These are phyloP conservation scores for Bucco capensis DNA, from an alignment of 2,113 vertebrate species.

Conservation along the genomic window DNA sequence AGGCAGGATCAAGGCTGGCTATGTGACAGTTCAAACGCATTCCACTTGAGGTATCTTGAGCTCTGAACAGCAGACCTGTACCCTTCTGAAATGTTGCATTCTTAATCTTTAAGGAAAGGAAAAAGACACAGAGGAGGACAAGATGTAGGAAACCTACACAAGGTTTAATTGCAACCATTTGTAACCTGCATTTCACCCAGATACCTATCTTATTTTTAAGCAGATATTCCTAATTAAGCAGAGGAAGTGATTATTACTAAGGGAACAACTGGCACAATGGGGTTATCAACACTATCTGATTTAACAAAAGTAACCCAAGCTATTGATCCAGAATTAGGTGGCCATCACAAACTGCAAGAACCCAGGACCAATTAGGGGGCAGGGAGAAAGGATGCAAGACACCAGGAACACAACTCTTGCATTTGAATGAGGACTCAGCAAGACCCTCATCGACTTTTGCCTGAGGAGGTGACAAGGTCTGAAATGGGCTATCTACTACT, in stretches of 20 bases:
- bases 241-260: neutral
- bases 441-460: neutral
- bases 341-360: neutral
- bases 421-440: neutral
- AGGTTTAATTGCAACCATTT: slow-evolving; percentile 44
- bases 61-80: neutral
- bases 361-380: neutral
- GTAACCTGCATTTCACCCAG: slow-evolving; percentile 19
- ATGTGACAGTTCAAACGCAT: neutral
- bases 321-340: neutral
- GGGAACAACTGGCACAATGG: neutral
- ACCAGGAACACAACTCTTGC: neutral
- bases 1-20: neutral
- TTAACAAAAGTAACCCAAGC: neutral
- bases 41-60: neutral
- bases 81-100: neutral
- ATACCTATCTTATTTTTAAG: slow-evolving; percentile 12
- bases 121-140: neutral
- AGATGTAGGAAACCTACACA: neutral
- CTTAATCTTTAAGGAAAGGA: neutral
- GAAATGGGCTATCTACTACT: neutral
- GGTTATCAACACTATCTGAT: neutral
- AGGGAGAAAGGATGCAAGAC: neutral
- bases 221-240: slow-evolving; percentile 38
- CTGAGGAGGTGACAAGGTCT: neutral